Base-by-base conservation (phyloP, 1,140 invertebrate species). In the Halesus radiatus region DNA sequence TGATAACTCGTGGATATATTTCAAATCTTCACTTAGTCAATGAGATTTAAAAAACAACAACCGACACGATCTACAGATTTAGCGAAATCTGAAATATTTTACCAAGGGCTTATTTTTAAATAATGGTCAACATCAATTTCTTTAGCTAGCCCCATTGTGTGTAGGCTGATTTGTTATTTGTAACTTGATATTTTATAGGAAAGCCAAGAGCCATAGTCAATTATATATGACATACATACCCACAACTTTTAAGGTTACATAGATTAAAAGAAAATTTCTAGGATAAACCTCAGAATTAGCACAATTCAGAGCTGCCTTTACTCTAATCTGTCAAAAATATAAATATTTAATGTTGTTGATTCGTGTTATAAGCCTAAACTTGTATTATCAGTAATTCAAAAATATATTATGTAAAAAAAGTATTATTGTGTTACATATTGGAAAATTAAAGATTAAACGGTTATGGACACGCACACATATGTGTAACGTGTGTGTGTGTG, bases 241-340 rank as follows among this genome's bases (percentile, higher is more conserved):
- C 37, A 22, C 37, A 23, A 50, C 45, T 50, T 52, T 70, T 70
- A 70, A 50, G 37, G 18, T 20, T 45, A 70, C 37, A 70, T 70
- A 70, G 66, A 70, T 45, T 20, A 70, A 50, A 66, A 26, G 62
- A 22, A 20, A 60, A 22, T 60, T 29, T 60, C 29, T 66, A 66
- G 10, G 16, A 66, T 66, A 66, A 26, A 66, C n/a, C 62, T 66
- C 62, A n/a, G 66, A 70, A 70, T 70, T 70, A 50, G 37, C 62
- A 70, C 45, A 50, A 70, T 70, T 70, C 66, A 70, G 66, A 70
- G 66, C 66, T 70, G 66, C 66, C 66, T 70, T 70, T 70, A 52
- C 45, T 70, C 66, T 70, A 66, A 70, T 37, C 37, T 70, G 66
- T 70, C 66, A 70, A 70, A 70, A 50, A 70, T 70, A 45, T 70